Evolutionary conservation across 2,888 invertebrate species (phyloP).

Genomic region (Pyralis farinalis): DNA sequence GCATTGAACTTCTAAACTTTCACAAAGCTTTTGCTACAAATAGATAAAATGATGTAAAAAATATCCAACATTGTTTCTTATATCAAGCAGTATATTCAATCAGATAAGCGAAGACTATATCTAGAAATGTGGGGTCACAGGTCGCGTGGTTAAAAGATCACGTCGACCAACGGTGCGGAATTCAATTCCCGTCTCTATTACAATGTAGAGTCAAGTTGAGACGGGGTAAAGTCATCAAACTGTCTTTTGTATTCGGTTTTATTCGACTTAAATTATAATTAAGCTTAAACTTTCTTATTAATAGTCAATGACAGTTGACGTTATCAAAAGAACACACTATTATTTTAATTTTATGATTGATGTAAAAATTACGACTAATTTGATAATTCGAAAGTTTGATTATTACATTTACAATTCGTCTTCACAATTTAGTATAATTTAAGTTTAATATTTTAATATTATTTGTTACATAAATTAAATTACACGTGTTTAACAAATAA

Average conservation of each 20-base stretch:
- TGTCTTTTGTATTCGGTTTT: background rate
- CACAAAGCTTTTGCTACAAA: background rate
- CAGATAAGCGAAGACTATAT: constrained; percentile 20
- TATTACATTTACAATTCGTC: too few relatives aligned
- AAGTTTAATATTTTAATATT: too few relatives aligned
- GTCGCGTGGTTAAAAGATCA: constrained; percentile 33
- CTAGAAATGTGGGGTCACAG: constrained; percentile 33
- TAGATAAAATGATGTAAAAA: constrained; percentile 9
- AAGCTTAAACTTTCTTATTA: background rate
- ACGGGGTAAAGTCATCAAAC: background rate
- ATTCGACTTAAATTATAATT: background rate
- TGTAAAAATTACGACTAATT: too few relatives aligned
- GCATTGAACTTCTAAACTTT: background rate
- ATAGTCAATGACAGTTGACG: too few relatives aligned
- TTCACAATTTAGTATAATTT: too few relatives aligned
- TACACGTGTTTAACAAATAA: too few relatives aligned
- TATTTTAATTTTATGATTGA: too few relatives aligned
- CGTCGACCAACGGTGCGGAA: constrained; percentile 19
- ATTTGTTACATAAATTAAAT: too few relatives aligned
- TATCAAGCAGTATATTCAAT: constrained; percentile 11
- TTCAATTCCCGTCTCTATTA: constrained; percentile 21
- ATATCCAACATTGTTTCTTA: background rate
- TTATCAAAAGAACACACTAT: too few relatives aligned
- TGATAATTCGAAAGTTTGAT: too few relatives aligned
- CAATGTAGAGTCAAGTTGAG: constrained; percentile 2